Conservation (phyloP, 2,888 invertebrate species). For the Oeneis ivallda region DNA sequence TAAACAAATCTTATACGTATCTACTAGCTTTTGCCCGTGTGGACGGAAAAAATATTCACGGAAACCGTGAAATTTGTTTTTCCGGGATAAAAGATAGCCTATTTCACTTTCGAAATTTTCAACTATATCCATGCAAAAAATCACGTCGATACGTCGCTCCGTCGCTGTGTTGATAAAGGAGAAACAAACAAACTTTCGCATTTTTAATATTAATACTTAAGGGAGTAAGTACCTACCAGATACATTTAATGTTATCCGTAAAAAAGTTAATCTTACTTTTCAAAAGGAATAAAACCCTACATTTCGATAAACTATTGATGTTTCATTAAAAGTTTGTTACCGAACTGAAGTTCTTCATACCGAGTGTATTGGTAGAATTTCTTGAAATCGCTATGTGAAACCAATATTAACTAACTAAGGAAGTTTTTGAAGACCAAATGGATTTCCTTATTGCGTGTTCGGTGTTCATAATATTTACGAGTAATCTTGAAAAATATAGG, state of each 20-base stretch:
- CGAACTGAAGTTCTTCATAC: slow-evolving; percentile 62
- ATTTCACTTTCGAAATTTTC: too few relatives aligned
- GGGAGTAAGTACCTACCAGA: background rate
- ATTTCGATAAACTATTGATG: slow-evolving; percentile 33
- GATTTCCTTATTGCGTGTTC: slow-evolving; percentile 9
- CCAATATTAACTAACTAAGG: slow-evolving; percentile 32
- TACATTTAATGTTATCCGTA: background rate
- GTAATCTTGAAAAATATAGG: background rate
- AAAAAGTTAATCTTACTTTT: slow-evolving; percentile 1
- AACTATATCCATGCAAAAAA: too few relatives aligned
- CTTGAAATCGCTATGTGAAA: slow-evolving; percentile 55
- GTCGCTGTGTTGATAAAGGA: too few relatives aligned
- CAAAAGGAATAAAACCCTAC: background rate
- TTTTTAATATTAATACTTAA: too few relatives aligned
- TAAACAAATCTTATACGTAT: too few relatives aligned
- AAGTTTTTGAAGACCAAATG: slow-evolving; percentile 25
- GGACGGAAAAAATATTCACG: too few relatives aligned
- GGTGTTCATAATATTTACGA: background rate
- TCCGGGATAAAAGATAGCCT: too few relatives aligned
- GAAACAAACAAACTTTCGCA: too few relatives aligned
- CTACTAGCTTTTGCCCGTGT: too few relatives aligned
- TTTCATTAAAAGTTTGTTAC: slow-evolving; percentile 77
- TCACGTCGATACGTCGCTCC: too few relatives aligned
- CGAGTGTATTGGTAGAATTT: slow-evolving; percentile 59
- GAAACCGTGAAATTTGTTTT: too few relatives aligned